These are phyloP conservation scores for Agapostemon virescens DNA, from an alignment of 2,888 invertebrate species.

Conservation along the genomic window DNA sequence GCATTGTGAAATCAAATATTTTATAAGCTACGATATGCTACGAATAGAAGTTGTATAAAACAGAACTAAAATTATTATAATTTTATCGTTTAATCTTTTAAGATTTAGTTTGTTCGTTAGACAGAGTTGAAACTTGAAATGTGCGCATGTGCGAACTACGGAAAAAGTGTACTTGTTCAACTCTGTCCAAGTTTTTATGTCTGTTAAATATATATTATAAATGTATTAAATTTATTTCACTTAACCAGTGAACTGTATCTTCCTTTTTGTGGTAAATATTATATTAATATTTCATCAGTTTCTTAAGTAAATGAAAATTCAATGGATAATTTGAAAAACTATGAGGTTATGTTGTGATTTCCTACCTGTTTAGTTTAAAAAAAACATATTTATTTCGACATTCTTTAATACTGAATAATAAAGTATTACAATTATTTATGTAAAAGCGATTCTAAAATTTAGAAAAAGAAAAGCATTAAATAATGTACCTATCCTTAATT, in stretches of 20 bases:
- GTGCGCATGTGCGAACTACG: slow-evolving; percentile 40
- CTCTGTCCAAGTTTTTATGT: slow-evolving; percentile 42
- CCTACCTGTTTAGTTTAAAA: slow-evolving; percentile 13
- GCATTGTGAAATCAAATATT: too few relatives aligned
- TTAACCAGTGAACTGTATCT: not conserved
- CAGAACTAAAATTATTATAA: slow-evolving; percentile 42
- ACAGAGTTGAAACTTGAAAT: not conserved
- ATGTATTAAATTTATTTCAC: slow-evolving; percentile 7
- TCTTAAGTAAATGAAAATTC: slow-evolving; percentile 16
- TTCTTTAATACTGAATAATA: not conserved
- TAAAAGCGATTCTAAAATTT: not conserved
- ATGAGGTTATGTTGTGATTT: slow-evolving; percentile 45
- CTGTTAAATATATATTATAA: slow-evolving; percentile 24
- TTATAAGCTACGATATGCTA: too few relatives aligned
- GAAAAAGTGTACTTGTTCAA: slow-evolving; percentile 49
- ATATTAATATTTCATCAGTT: not conserved
- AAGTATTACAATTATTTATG: not conserved
- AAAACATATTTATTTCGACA: not conserved
- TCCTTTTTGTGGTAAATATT: slow-evolving; percentile 35
- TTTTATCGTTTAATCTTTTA: slow-evolving; percentile 50
- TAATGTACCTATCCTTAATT: not conserved
- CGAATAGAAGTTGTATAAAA: slow-evolving; percentile 27
- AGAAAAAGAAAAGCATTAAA: not conserved
- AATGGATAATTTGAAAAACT: not conserved
- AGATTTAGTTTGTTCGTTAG: slow-evolving; percentile 48